Base-by-base conservation (phyloP, 2,888 invertebrate species). In the Apomyelois bistriatella region DNA sequence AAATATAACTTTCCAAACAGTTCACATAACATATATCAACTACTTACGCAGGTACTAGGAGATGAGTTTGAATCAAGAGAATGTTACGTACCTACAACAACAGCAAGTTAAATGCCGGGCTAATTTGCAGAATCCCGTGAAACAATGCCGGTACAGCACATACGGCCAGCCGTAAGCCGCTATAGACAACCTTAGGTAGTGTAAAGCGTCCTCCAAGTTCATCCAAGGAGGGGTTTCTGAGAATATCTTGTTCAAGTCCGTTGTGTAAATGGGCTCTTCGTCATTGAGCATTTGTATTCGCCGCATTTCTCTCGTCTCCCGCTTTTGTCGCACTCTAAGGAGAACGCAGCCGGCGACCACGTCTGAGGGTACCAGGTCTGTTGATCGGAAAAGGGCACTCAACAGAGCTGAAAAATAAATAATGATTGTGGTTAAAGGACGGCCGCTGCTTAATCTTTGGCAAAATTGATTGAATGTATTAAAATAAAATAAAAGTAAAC, bases 91-190 rank as follows among this genome's bases (percentile, higher is more conserved):
- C 93, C 94, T 87, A 67, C 94, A 94, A 72, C 95, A 95, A 71
- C 95, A 95, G 72, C 95, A 95, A 3, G 94, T 93, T 65, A 94
- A 85, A 70, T 94, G 92, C 6, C 91, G 88, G 30, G 94, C 90
- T 53, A 97, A 82, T 61, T 94, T 93, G 80, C 95, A 96, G 60
- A 94, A 90, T 1, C 96, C 96, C 0, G 94, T 94, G 57, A 93
- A 93, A 58, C 94, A 93, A 73, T 96, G 93, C 32, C 93, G 91
- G 74, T 95, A 96, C 70, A 97, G 84, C 56, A 95, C 96, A 68
- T 96, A 94, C 0, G 97, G 95, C 97, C 97, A 97, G 0, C 97
- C 96, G 74, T 98, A 98, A 6, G 95, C 94, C 4, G 95, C 95
- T 75, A 96, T 93, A 0, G 97, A 96, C 64, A 95, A 92, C 72